Evolutionary conservation across 2,113 vertebrate genomes (phyloP), one percentile per base, ranked within the genome.

Genomic region (Cyrtonyx montezumae): DNA sequence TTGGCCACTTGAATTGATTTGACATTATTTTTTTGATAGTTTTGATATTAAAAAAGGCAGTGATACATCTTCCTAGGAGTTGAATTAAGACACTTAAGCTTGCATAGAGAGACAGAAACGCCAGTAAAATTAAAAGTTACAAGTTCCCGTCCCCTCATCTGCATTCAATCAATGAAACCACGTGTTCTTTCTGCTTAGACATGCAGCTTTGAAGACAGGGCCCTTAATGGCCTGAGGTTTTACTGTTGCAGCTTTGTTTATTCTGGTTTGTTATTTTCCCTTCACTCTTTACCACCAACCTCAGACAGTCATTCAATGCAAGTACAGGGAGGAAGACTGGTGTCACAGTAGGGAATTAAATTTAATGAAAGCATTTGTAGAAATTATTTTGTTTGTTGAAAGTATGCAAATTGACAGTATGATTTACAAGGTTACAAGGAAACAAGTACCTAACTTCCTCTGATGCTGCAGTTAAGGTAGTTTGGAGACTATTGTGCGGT

Each of bases 381-480:
- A 93, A 88, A 91, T 91, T 71, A 34, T 95, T 95, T 94, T 92
- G 87, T 96, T 97, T 95, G 85, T 53, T 92, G 82, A 94, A 97
- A 95, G 56, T 87, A 74, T 80, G 79, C 77, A 96, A 93, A 97
- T 55, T 83, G 93, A 70, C 77, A 92, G 62, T 93, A 74, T 85
- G 90, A 96, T 86, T 97, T 97, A 93, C 91, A 96, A 87, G 70
- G 90, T 96, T 89, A 92, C 83, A 97, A 81, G 18, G 71, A 92
- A 95, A 88, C 32, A 87, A 94, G 65, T 11, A 43, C 74, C 70
- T 62, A 26, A 43, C 49, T 91, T 91, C 83, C 94, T 65, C 79
- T 66, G 58, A 84, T 94, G 70, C 84, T 92, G 77, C 89, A 73
- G 62, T 74, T 79, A 91, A 82, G 75, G 79, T 26, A 92, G 79